Conservation (phyloP, 2,797 vertebrate species). For the Dallia pectoralis region DNA sequence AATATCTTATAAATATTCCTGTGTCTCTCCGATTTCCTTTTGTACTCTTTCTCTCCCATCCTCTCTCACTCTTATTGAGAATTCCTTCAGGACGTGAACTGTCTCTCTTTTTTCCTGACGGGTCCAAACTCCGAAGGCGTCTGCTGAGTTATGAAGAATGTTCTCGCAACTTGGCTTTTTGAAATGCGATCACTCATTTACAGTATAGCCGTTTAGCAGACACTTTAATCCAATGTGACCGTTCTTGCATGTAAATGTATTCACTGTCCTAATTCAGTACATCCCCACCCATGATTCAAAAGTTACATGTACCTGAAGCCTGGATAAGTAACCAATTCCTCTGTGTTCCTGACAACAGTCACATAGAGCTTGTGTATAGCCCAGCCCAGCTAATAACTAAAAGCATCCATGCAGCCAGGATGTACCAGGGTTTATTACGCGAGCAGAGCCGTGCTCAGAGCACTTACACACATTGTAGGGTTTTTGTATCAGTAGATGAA, state of each 20-base stretch:
- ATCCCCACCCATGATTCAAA: not conserved
- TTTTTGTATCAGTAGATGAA: conserved; percentile 43
- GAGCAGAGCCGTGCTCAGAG: conserved; percentile 36
- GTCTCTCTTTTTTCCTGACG: not conserved
- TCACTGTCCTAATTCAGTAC: conserved; percentile 2
- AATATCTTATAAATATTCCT: conserved; percentile 1
- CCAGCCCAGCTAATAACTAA: conserved; percentile 39
- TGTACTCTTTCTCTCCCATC: conserved; percentile 16
- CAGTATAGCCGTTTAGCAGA: too few species aligned
- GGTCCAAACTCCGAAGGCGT: conserved; percentile 21
- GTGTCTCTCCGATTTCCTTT: conserved; percentile 11
- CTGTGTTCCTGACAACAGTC: conserved; percentile 38
- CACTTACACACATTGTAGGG: conserved; percentile 14
- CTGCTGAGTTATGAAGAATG: conserved; percentile 35
- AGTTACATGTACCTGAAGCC: not conserved
- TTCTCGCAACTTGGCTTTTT: conserved; percentile 25
- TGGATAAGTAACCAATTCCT: conserved; percentile 24
- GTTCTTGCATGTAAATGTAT: conserved; percentile 36
- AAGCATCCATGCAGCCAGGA: conserved; percentile 39
- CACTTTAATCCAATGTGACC: too few species aligned
- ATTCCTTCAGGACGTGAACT: conserved; percentile 18
- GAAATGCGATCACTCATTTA: conserved; percentile 18
- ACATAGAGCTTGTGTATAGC: conserved; percentile 11
- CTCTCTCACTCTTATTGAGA: conserved; percentile 11
- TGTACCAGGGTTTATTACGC: conserved; percentile 52